Base-by-base conservation (phyloP, 1,140 invertebrate species). In the Phthorimaea operculella region DNA sequence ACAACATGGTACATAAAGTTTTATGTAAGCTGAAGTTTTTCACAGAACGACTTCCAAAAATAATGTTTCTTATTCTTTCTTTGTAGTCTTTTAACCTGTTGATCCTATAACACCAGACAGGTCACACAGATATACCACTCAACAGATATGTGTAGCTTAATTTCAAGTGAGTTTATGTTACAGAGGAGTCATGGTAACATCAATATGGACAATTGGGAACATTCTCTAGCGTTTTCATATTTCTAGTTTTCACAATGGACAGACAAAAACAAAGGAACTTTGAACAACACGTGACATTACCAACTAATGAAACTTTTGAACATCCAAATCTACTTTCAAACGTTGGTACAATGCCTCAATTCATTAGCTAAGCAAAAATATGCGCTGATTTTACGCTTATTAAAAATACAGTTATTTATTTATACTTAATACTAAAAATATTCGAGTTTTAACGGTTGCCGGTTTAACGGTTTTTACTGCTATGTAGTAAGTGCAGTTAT, bases 201-300 rank as follows among this genome's bases (percentile, higher is more conserved):
- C 21, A 28, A 28, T 28, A 39, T 9, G 36, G 10, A 39, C 10
- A 39, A 39, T 2, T 39, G 10, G 8, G 36, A 39, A 39, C 8
- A 12, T 39, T 39, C 8, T 39, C 36, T 39, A 39, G 36, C 36
- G n/a, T n/a, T 4, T 39, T 39, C 36, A 4, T 39, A 39, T 28
- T 39, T 39, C 36, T 39, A 39, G 36, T n/a, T 39, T n/a, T 39
- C 10, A 39, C 16, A 47, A 47, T 47, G 44, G 44, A 47, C 44
- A 47, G 44, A 47, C 16, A 15, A 47, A 47, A 47, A 47, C 16
- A 16, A 47, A 47, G 44, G 44, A 47, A 47, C 44, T 47, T 47
- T 47, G 8, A 15, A 15, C 16, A 15, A 47, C 16, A 47, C 44
- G 15, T 39, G 36, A 39, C 36, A 28, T 28, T 39, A n/a, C 36